phyloP scores from a whole-genome alignment of 2,888 invertebrate species.

The Argyra leucocephala region DNA sequence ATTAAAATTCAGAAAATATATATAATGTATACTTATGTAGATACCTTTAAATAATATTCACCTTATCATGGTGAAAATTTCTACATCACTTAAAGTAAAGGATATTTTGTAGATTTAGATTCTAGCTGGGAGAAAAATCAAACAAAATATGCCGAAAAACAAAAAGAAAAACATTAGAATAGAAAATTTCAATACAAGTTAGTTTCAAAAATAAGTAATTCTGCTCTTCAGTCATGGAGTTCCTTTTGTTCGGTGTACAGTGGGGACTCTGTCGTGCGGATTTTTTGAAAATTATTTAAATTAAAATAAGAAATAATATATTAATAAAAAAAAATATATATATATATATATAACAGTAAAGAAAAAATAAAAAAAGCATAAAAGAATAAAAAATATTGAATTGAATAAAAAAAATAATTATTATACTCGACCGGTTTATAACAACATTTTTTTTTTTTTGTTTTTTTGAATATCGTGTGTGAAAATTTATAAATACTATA shows the following conservation, averaged over 20 bases:
- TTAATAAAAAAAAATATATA: too few relatives aligned
- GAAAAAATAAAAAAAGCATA: not conserved
- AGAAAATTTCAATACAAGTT: not conserved
- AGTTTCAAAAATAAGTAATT: conserved; percentile 1
- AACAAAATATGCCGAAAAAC: not conserved
- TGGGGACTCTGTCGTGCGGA: conserved; percentile 3
- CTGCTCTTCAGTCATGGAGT: conserved; percentile 9
- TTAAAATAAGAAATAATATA: not conserved
- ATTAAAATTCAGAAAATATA: too few relatives aligned
- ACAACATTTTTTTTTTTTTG: too few relatives aligned
- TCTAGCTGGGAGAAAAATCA: not conserved
- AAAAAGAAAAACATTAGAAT: not conserved
- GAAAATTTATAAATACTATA: too few relatives aligned
- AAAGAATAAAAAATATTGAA: not conserved
- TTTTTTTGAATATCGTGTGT: too few relatives aligned
- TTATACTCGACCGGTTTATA: not conserved
- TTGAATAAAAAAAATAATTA: not conserved
- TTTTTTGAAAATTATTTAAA: not conserved
- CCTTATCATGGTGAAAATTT: not conserved
- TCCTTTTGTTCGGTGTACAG: conserved; percentile 7
- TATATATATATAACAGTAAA: not conserved
- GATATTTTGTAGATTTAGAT: not conserved
- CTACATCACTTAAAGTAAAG: not conserved
- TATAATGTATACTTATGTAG: not conserved
- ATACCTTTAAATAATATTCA: not conserved